Base-by-base conservation (phyloP, 2,888 invertebrate genomes). In the Xestia xanthographa region DNA sequence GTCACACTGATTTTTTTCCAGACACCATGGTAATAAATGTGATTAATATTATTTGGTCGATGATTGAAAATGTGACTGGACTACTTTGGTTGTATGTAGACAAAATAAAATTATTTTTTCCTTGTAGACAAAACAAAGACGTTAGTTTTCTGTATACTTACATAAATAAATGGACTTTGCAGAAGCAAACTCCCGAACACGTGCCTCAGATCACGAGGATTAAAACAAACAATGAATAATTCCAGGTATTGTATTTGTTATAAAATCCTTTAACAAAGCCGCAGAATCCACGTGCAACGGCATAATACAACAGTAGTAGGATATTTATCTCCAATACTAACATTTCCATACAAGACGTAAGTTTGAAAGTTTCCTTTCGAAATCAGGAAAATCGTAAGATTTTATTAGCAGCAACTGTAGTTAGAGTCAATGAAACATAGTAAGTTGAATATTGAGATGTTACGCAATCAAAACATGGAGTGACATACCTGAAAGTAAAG, bases 401-500 rank as follows among this genome's bases (percentile, higher is more conserved):
- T 79, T 83, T 70, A 79, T 62, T 73, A 73, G 20, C 65, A 66
- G 26, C 14, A 48, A 62, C 41, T 62, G 48, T 60, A 65, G 56
- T 74, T 60, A 72, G 72, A 67, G 26, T 66, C 53, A 70, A 66
- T 66, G 45, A 41, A 69, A 58, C 65, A 56, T 74, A 75, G 34
- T 45, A 68, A 74, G 34, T 53, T 63, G n/a, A 65, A 56, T 45
- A 63, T 77, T 60, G 60, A 58, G 41, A 20, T 38, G 45, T 81
- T 62, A 81, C 68, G 56, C 50, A 82, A 82, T 34, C 69, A 65
- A 60, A 67, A 56, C 29, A 67, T 5, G 9, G 29, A 79, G 56
- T 77, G 48, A 86, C 86, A 58, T 76, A 87, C 86, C 87, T 82
- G 80, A 60, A 78, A 68, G 14, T 26, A 43, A 70, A 58, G 63